Evolutionary conservation across 1,140 invertebrate species (phyloP), one percentile per base, ranked within the genome.

Genomic region (Oreohelix idahoensis): DNA sequence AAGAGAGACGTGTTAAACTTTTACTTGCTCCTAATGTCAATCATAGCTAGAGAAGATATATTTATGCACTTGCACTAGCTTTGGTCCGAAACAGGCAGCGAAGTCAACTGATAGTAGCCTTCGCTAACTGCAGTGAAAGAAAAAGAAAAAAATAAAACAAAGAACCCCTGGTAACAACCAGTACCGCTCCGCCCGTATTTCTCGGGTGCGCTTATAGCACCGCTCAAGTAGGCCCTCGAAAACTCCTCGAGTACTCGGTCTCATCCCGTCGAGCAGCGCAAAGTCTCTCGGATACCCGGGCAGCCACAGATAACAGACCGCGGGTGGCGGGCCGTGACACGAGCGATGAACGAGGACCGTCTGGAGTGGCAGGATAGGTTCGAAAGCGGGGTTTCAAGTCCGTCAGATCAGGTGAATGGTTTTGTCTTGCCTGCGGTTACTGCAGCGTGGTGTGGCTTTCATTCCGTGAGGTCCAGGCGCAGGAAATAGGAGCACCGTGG

Each of bases 251-350:
- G 53, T 15, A 42, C 77, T 10, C 10, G 49, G 35, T 35, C 77
- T 11, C 45, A 11, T 13, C 49, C 5, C 45, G 45, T 53, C 42
- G n/a, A 76, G 45, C 38, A 13, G n/a, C 4, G n/a, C 63, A 32
- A 66, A 32, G 77, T 26, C 77, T 39, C 77, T 79, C 77, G 38
- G 77, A 79, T 79, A 79, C 77, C 58, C 58, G 51, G 17, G 53
- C 53, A 79, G 77, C 63, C 58, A 45, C 32, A 39, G 77, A 79
- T 79, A 79, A 66, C 35, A 79, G 77, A 66, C 53, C 51, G 77
- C 77, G 77, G 77, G 77, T 79, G 77, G 77, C 77, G 53, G 77
- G 1, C 58, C 17, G 51, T 79, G 75, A 78, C 75, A 78, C 75
- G 75, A 78, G 75, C 45, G 51, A 42, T 51, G 20, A 76, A 32